Percentiles rank a stretch among this genome's conserved stretches.
Conservation (phyloP, 2,888 invertebrate species). For the Chrysodeixis includens region DNA sequence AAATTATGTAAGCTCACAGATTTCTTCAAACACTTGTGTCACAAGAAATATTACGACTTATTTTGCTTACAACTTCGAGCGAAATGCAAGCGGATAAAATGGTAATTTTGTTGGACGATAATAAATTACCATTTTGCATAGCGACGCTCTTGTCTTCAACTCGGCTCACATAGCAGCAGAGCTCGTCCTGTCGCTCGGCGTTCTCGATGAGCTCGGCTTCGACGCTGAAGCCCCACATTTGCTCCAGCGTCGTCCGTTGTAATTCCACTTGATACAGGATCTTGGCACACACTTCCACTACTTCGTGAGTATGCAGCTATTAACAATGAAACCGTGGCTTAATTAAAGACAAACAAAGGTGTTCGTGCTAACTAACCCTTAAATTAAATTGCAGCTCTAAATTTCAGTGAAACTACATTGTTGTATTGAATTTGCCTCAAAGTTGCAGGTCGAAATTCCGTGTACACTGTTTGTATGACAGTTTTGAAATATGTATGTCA, state of each 20-base stretch:
- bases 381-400: not conserved
- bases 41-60: slow-evolving; percentile 36
- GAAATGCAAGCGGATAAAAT: slow-evolving; percentile 37
- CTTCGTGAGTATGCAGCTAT: slow-evolving; percentile 97
- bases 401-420: not conserved
- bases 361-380: too few relatives aligned
- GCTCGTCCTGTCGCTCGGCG: slow-evolving; percentile 98
- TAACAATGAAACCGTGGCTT: slow-evolving; percentile 30
- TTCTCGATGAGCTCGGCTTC: slow-evolving; percentile 99
- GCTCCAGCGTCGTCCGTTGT: slow-evolving; percentile 95
- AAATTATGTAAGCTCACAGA: slow-evolving; percentile 37
- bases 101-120: slow-evolving; percentile 41
- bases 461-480: not conserved
- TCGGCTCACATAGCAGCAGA: slow-evolving; percentile 98
- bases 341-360: slow-evolving; percentile 8
- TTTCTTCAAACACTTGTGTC: slow-evolving; percentile 30
- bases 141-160: slow-evolving; percentile 98
- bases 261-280: slow-evolving; percentile 98
- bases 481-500: slow-evolving; percentile 22
- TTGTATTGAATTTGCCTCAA: not conserved
- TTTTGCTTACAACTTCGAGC: slow-evolving; percentile 33
- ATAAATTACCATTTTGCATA: slow-evolving; percentile 96
- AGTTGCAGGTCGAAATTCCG: not conserved
- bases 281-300: slow-evolving; percentile 98
- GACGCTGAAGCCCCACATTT: slow-evolving; percentile 99